phyloP scores from a whole-genome alignment of 2,797 vertebrate species.

The Poecilia gillii region DNA sequence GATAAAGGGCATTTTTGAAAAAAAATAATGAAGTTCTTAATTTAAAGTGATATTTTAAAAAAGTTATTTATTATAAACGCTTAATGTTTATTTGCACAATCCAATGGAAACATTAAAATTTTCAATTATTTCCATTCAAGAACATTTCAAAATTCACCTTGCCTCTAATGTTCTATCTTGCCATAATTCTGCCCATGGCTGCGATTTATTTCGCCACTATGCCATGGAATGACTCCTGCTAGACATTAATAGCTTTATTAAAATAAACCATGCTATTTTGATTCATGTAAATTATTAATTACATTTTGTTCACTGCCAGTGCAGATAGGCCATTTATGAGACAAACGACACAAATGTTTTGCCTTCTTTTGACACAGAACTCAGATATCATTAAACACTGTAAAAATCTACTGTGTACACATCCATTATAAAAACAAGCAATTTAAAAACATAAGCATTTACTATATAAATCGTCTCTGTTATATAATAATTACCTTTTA shows the following conservation, averaged over 20 bases:
- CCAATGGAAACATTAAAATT: not conserved
- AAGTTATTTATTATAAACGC: not conserved
- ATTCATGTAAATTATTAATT: slow-evolving; percentile 30
- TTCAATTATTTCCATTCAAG: not conserved
- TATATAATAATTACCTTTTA: slow-evolving; percentile 40
- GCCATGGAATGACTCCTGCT: not conserved
- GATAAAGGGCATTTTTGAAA: not conserved
- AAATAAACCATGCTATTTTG: slow-evolving; percentile 23
- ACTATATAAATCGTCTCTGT: slow-evolving; percentile 34
- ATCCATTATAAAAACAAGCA: slow-evolving; percentile 21
- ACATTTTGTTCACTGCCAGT: slow-evolving; percentile 17
- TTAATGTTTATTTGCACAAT: not conserved
- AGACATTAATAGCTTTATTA: slow-evolving; percentile 27
- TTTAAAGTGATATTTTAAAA: too few relatives aligned
- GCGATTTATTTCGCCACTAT: slow-evolving; percentile 19
- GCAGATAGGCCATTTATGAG: slow-evolving; percentile 44
- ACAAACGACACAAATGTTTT: slow-evolving; percentile 34
- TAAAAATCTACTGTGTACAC: slow-evolving; percentile 23
- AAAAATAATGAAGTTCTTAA: not conserved
- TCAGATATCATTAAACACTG: slow-evolving; percentile 40
- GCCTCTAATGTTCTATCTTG: not conserved
- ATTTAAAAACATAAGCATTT: slow-evolving; percentile 11
- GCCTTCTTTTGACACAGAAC: slow-evolving; percentile 41
- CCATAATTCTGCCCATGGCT: not conserved
- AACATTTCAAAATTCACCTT: not conserved